These are phyloP conservation scores for Phymastichus coffea DNA, from an alignment of 1,140 invertebrate species.

Conservation along the genomic window DNA sequence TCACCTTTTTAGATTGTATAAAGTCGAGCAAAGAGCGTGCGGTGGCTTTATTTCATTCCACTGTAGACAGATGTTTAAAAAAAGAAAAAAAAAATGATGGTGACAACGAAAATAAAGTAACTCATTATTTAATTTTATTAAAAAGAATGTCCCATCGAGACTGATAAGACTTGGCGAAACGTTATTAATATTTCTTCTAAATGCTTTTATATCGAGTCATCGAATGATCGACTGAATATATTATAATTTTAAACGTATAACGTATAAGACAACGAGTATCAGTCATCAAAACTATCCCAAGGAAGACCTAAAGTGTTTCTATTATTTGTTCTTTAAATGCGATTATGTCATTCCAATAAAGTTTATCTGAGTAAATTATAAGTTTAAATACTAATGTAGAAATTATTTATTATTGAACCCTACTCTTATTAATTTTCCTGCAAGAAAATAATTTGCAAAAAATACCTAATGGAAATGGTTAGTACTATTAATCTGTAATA, in stretches of 20 bases:
- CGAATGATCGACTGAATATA: constrained; percentile 24
- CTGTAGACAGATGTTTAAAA: constrained; percentile 12
- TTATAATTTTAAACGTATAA: constrained; percentile 23
- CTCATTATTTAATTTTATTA: constrained; percentile 11
- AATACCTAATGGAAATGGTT: too few relatives aligned
- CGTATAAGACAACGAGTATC: too few relatives aligned
- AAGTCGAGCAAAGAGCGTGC: constrained; percentile 13
- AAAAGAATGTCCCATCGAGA: constrained; percentile 18
- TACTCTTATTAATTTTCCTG: too few relatives aligned
- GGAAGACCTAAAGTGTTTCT: constrained; percentile 25
- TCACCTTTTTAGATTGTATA: constrained; percentile 25
- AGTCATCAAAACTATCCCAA: constrained; percentile 19
- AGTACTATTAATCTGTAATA: too few relatives aligned
- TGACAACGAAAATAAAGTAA: constrained; percentile 21
- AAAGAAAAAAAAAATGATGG: too few relatives aligned
- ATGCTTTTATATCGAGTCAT: constrained; percentile 29
- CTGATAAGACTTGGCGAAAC: constrained; percentile 20
- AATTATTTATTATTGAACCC: too few relatives aligned
- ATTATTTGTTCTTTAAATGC: constrained; percentile 30
- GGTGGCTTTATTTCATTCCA: constrained; percentile 21
- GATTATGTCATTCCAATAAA: constrained; percentile 31
- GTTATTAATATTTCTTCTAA: constrained; percentile 24
- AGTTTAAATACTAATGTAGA: too few relatives aligned
- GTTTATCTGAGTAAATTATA: constrained; percentile 28
- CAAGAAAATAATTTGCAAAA: too few relatives aligned